Evolutionary conservation across 2,888 invertebrate genomes (phyloP).

Genomic region (Eueremaeus valkanovi): DNA sequence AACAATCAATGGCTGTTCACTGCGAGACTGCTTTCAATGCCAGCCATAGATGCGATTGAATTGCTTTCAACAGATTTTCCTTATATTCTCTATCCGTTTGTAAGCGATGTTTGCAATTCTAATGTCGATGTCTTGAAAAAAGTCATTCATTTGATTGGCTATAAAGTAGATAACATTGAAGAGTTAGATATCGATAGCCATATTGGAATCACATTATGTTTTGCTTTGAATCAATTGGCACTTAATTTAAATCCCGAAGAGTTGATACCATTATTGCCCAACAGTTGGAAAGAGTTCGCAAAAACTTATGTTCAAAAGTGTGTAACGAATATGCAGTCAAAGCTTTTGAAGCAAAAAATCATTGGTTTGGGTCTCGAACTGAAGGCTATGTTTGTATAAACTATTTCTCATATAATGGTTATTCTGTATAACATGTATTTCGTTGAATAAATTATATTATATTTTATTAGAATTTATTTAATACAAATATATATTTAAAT

Average conservation of each 20-base stretch:
- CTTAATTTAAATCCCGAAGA: neutral
- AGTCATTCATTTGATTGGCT: neutral
- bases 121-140: neutral
- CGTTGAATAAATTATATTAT: too few species aligned
- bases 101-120: neutral
- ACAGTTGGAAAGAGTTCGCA: constrained; percentile 1
- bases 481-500: too few species aligned
- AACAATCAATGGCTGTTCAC: constrained; percentile 18
- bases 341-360: constrained; percentile 7
- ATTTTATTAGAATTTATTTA: too few species aligned
- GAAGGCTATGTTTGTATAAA: neutral
- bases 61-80: constrained; percentile 6
- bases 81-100: neutral
- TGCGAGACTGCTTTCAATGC: constrained; percentile 9
- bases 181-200: neutral
- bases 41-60: neutral
- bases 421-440: too few species aligned
- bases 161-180: neutral
- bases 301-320: constrained; percentile 9
- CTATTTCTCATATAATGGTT: too few species aligned
- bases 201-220: neutral
- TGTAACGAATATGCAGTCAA: constrained; percentile 20
- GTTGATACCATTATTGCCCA: neutral
- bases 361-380: neutral
- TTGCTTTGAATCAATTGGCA: constrained; percentile 16